Percentiles rank a stretch among this genome's conserved stretches.
Conservation (phyloP, 2,113 vertebrate species). For the Sula dactylatra region DNA sequence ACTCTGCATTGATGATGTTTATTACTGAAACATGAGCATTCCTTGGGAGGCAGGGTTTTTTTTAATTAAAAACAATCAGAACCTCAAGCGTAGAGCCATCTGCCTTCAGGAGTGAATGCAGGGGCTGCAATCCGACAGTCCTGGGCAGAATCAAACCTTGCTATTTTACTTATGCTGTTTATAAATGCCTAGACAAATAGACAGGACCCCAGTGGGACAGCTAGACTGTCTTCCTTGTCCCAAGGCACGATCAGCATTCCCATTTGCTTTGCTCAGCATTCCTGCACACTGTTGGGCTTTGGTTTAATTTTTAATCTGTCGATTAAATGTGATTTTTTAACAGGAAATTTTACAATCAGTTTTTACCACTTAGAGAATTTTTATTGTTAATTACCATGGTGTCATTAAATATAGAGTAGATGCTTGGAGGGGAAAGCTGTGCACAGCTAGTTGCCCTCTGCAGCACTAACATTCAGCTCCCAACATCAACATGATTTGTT, state of each 20-base stretch:
- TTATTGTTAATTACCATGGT: not conserved
- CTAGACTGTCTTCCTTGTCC: not conserved
- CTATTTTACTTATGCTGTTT: not conserved
- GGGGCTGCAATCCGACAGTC: not conserved
- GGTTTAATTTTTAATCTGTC: not conserved
- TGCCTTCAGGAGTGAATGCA: not conserved
- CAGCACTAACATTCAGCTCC: not conserved
- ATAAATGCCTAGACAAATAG: not conserved
- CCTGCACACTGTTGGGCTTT: not conserved
- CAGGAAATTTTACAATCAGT: not conserved
- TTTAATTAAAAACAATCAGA: not conserved
- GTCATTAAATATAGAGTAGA: not conserved
- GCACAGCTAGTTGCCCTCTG: not conserved
- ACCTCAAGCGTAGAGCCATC: not conserved
- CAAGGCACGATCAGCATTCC: not conserved
- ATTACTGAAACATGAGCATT: not conserved
- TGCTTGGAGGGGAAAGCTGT: not conserved
- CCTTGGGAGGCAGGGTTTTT: not conserved
- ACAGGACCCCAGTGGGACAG: not conserved
- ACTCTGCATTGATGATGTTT: rapidly evolving
- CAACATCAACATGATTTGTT: not conserved
- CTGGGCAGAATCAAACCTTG: not conserved
- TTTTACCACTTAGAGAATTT: not conserved
- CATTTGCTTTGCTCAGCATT: not conserved
- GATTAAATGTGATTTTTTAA: not conserved